A percentile compares a stretch with the other conserved stretches of the same genome.
phyloP scores from a whole-genome alignment of 2,113 vertebrate species.

The Amblyornis subalaris region DNA sequence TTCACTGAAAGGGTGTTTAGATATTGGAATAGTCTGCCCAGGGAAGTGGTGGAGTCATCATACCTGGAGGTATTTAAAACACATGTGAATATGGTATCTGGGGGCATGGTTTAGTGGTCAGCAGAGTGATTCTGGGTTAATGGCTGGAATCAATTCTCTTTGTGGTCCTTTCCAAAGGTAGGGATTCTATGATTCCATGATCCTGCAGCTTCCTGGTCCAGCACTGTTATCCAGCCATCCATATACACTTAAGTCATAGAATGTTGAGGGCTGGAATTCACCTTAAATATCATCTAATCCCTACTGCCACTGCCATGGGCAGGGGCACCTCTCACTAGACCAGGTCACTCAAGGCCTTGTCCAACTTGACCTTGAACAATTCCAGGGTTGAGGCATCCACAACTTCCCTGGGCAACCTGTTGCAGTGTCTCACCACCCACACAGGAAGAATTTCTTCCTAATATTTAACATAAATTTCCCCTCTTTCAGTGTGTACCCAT shows the following conservation, averaged over 20 bases:
- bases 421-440: background rate
- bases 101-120: background rate
- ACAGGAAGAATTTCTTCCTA: background rate
- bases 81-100: background rate
- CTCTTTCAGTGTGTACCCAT: too few relatives aligned
- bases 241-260: too few relatives aligned
- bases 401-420: background rate
- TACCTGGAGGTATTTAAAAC: background rate
- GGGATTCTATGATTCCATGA: background rate
- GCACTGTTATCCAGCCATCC: rapidly evolving
- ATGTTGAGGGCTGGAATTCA: background rate
- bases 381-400: background rate
- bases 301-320: background rate
- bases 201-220: background rate
- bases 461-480: background rate
- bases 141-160: background rate
- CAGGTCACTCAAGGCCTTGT: background rate
- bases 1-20: background rate
- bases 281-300: background rate
- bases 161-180: background rate
- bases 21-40: background rate
- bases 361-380: background rate
- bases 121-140: background rate
- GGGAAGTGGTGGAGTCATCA: background rate
- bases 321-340: background rate